Evolutionary conservation across 2,888 invertebrate genomes (phyloP).

Genomic region (Plemyria rubiginata): DNA sequence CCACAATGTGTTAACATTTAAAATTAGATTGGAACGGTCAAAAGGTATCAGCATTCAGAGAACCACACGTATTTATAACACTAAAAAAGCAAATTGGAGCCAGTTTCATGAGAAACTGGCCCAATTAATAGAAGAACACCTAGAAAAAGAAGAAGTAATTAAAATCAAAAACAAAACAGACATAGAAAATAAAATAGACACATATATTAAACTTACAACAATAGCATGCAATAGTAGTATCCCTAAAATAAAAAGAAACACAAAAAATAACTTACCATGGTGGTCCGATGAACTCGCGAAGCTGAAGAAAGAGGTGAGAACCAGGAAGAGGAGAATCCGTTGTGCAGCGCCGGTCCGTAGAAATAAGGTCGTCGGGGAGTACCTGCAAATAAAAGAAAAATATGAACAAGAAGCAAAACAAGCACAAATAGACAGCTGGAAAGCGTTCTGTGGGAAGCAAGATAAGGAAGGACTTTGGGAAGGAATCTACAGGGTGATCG

Average conservation of each 20-base stretch:
- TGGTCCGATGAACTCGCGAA: background rate
- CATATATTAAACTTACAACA: background rate
- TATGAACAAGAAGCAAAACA: background rate
- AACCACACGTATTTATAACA: conserved; percentile 1
- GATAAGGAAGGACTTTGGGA: conserved; percentile 26
- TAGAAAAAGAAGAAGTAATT: background rate
- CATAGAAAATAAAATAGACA: background rate
- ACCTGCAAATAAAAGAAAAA: background rate
- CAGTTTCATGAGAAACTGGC: background rate
- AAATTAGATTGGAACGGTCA: conserved; percentile 22
- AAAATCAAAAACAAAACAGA: conserved; percentile 9
- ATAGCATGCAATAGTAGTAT: background rate
- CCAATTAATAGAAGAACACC: background rate
- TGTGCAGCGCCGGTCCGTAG: conserved; percentile 1
- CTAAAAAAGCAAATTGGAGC: background rate
- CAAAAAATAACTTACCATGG: conserved; percentile 25
- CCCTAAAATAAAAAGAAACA: background rate
- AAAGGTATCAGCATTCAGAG: conserved; percentile 15
- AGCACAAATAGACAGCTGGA: background rate
- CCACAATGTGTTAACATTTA: conserved; percentile 40
- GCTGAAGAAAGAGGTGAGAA: conserved; percentile 1
- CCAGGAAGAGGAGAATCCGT: conserved; percentile 7
- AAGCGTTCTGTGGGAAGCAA: background rate
- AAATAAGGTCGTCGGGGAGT: background rate
- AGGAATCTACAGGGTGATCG: conserved; percentile 11